phyloP scores from a whole-genome alignment of 2,888 invertebrate genomes.

The Trissolcus brochymenae region DNA sequence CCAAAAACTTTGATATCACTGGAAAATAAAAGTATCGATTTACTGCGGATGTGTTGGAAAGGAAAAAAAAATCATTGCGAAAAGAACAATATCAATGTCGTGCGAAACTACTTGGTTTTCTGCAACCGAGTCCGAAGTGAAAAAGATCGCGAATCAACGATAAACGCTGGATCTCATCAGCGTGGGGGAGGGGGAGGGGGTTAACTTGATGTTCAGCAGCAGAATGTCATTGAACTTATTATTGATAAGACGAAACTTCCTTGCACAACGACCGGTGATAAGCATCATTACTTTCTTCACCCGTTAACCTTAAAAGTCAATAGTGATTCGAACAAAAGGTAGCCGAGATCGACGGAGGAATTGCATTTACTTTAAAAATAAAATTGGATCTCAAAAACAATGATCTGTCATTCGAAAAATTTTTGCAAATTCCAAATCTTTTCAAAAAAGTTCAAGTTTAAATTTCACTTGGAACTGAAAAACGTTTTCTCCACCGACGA shows the following conservation, averaged over 20 bases:
- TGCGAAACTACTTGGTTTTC: background rate
- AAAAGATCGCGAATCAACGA: constrained; percentile 27
- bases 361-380: background rate
- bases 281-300: constrained; percentile 27
- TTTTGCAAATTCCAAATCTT: background rate
- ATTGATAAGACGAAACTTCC: constrained; percentile 43
- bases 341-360: constrained; percentile 1
- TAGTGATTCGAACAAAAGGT: constrained; percentile 18
- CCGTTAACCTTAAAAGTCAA: constrained; percentile 24
- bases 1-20: background rate
- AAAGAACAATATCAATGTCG: background rate
- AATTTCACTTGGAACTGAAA: background rate
- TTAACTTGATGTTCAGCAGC: constrained; percentile 21
- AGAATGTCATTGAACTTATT: constrained; percentile 31
- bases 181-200: too few relatives aligned
- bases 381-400: too few relatives aligned
- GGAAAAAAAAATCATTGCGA: background rate
- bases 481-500: background rate
- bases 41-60: background rate
- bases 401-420: background rate
- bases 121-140: constrained; percentile 7
- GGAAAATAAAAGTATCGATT: too few relatives aligned
- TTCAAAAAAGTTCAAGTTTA: background rate
- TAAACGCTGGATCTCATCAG: constrained; percentile 28
- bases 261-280: constrained; percentile 20